Evolutionary conservation across 2,797 vertebrate species (phyloP), one percentile per base, ranked within the genome.

Genomic region (Sternotherus odoratus): DNA sequence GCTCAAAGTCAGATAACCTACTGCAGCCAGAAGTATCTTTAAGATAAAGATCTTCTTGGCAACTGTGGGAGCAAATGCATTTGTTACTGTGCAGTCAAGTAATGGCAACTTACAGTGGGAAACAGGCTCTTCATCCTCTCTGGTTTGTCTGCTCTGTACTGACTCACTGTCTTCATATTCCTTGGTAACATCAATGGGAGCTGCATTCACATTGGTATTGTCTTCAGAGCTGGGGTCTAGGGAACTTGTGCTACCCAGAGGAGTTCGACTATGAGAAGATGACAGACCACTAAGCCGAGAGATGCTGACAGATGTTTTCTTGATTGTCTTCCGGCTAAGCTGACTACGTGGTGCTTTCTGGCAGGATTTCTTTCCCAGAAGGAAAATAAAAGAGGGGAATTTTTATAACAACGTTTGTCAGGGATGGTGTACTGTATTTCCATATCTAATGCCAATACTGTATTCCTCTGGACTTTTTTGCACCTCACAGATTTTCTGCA

Each of bases 81-180:
- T 75, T 83, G 28, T 54, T 69, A 90, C 2, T 26, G 19, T 21
- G 19, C 57, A 74, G 39, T 23, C 33, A 78, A 79, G 24, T 39
- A 49, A 74, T 81, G 16, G 43, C 77, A 81, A 98, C 98, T 98
- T 95, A 98, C 98, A 85, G 51, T 95, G 28, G 19, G 97, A 97
- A 1, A 98, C 33, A 4, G 82, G 84, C 2, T 91, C 97, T 9
- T 98, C 98, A 1, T 96, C 95, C 6, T 97, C 95, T 63, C 94
- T 93, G 79, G 90, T 89, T 91, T 84, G 87, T 63, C 84, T 97
- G 39, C 93, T 94, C 13, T 92, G 93, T 48, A 81, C 87, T 0
- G 97, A 98, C 46, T 97, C 97, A 2, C 95, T 93, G 82, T 97
- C 97, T 60, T 97, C 95, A 0, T 78, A 66, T 15, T 97, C 97